These are phyloP conservation scores for Nomia melanderi DNA, from an alignment of 1,140 invertebrate species.

Conservation along the genomic window DNA sequence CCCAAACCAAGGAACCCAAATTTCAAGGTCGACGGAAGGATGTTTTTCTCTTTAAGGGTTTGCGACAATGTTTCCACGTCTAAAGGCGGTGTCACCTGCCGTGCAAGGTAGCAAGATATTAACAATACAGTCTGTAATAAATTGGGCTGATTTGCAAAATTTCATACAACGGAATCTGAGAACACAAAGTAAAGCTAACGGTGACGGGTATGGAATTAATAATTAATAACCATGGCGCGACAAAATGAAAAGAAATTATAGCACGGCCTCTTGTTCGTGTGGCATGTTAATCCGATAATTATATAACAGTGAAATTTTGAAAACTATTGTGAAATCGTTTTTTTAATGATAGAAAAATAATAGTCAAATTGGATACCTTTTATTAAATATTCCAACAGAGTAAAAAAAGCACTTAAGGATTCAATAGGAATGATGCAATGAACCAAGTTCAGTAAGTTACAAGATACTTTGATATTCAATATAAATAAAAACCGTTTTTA, in stretches of 20 bases:
- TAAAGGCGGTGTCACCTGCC: conserved; percentile 86
- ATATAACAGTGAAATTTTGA: no score
- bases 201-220: not conserved
- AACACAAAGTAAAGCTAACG: not conserved
- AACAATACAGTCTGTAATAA: not conserved
- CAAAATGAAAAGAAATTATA: not conserved
- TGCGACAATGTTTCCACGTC: conserved; percentile 90
- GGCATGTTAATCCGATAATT: no score
- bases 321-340: no score
- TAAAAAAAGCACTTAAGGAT: no score
- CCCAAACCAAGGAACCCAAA: conserved; percentile 98
- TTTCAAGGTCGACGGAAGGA: conserved; percentile 91
- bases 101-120: conserved; percentile 14
- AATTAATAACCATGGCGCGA: not conserved
- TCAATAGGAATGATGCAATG: not conserved
- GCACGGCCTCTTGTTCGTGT: no score
- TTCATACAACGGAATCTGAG: not conserved
- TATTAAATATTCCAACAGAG: no score
- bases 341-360: no score
- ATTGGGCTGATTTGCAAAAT: not conserved
- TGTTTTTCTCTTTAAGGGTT: conserved; percentile 92
- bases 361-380: no score
- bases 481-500: no score
- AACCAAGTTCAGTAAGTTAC: not conserved
- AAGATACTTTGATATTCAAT: no score